These are phyloP conservation scores for Chromobotia macracanthus DNA, from an alignment of 2,797 vertebrate species.

Conservation along the genomic window DNA sequence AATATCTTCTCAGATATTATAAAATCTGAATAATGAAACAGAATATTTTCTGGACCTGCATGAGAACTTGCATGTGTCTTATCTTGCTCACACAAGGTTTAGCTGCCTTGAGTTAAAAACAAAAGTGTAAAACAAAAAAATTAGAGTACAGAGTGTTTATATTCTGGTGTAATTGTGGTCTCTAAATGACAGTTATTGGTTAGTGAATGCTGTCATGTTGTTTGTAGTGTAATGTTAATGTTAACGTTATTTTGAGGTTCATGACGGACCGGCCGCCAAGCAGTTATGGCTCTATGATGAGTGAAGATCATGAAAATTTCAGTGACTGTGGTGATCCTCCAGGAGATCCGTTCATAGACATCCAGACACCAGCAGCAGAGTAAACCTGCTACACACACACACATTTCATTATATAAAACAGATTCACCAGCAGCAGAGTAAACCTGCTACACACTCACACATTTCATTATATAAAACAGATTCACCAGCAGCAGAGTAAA, in stretches of 20 bases:
- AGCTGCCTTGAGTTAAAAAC: not conserved
- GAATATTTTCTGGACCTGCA: not conserved
- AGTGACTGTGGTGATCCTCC: not conserved
- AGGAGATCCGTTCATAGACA: conserved; percentile 43
- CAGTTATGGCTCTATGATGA: conserved; percentile 81
- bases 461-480: too few species aligned
- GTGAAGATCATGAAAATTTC: conserved; percentile 63
- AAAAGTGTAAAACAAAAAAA: too few species aligned
- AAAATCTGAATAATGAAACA: not conserved
- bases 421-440: not conserved
- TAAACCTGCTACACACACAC: too few species aligned
- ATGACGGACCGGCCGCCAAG: conserved; percentile 65
- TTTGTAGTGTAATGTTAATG: not conserved
- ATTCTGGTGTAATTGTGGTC: not conserved
- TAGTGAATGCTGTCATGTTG: not conserved
- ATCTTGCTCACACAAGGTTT: not conserved
- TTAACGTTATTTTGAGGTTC: conserved; percentile 12
- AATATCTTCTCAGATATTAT: not conserved
- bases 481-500: too few species aligned
- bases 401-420: too few species aligned
- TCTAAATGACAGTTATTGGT: not conserved
- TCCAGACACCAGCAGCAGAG: not conserved
- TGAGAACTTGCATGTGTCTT: not conserved
- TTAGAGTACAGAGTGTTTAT: not conserved
- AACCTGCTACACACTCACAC: not conserved